phyloP scores from a whole-genome alignment of 2,888 invertebrate genomes.

The Cerceris rybyensis region DNA sequence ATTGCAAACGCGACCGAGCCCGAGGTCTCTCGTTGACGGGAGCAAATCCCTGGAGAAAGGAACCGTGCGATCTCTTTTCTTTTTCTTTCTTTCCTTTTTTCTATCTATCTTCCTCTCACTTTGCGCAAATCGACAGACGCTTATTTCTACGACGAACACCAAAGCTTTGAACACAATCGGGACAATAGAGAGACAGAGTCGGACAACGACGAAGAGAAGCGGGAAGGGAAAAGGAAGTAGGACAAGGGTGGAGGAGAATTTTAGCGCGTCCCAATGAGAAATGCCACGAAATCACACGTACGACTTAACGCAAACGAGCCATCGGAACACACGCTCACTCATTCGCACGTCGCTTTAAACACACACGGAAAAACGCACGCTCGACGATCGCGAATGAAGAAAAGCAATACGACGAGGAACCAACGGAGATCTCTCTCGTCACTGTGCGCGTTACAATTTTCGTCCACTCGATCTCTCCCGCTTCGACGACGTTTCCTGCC shows the following conservation, averaged over 20 bases:
- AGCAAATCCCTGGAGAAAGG: conserved; percentile 40
- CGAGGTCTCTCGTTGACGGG: conserved; percentile 11
- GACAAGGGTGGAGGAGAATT: conserved; percentile 23
- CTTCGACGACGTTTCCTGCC: too few species aligned
- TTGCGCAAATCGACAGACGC: conserved; percentile 44
- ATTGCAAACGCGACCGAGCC: too few species aligned
- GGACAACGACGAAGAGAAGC: conserved; percentile 25
- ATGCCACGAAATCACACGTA: conserved; percentile 46
- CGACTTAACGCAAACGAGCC: conserved; percentile 40
- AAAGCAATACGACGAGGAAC: not conserved
- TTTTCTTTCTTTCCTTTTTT: too few species aligned
- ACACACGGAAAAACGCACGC: not conserved
- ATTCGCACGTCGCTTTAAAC: conserved; percentile 15
- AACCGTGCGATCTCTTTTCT: conserved; percentile 28
- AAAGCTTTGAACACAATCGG: conserved; percentile 78
- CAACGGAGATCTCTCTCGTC: too few species aligned
- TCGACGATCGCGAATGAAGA: conserved; percentile 2
- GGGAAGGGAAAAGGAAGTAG: not conserved
- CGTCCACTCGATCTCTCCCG: too few species aligned
- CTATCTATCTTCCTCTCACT: too few species aligned
- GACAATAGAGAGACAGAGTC: conserved; percentile 64
- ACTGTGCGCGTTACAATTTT: too few species aligned
- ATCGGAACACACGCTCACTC: conserved; percentile 45
- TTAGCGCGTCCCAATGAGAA: conserved; percentile 38
- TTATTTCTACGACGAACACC: conserved; percentile 68